Conservation (phyloP, 2,888 invertebrate genomes). For the Aelia acuminata region DNA sequence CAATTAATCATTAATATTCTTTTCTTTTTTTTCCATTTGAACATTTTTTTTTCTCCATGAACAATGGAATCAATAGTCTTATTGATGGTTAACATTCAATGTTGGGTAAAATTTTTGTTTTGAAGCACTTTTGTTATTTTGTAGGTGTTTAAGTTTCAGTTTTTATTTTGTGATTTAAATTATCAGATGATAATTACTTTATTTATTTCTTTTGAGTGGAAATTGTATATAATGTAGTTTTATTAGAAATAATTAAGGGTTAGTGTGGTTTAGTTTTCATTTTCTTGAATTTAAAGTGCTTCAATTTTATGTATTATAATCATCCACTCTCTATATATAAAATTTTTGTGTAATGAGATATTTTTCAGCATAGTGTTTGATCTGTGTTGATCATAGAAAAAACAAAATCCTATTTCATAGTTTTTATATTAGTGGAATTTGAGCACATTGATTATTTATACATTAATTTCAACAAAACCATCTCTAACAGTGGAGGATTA, state of each 20-base stretch:
- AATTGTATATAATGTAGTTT: conserved; percentile 12
- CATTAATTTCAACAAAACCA: not conserved
- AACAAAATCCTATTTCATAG: not conserved
- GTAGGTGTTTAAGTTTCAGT: not conserved
- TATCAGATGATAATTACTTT: not conserved
- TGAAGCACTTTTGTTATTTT: conserved; percentile 23
- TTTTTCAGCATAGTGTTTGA: conserved; percentile 8
- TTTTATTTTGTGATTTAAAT: not conserved
- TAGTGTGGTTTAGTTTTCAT: conserved; percentile 10
- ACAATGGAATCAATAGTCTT: not conserved
- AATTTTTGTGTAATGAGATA: not conserved
- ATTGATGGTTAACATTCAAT: not conserved
- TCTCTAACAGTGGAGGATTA: not conserved
- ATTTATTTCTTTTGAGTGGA: not conserved
- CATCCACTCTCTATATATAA: not conserved
- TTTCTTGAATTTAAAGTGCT: not conserved
- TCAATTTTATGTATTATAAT: conserved; percentile 15
- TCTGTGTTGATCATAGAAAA: not conserved
- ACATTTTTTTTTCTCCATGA: not conserved
- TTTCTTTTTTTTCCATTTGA: not conserved
- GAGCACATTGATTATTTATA: conserved; percentile 9
- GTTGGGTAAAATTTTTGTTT: not conserved
- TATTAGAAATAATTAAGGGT: not conserved
- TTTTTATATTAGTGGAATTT: not conserved
- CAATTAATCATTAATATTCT: not conserved